These are phyloP conservation scores for Coptotermes formosanus DNA, from an alignment of 1,140 invertebrate species.

Conservation along the genomic window DNA sequence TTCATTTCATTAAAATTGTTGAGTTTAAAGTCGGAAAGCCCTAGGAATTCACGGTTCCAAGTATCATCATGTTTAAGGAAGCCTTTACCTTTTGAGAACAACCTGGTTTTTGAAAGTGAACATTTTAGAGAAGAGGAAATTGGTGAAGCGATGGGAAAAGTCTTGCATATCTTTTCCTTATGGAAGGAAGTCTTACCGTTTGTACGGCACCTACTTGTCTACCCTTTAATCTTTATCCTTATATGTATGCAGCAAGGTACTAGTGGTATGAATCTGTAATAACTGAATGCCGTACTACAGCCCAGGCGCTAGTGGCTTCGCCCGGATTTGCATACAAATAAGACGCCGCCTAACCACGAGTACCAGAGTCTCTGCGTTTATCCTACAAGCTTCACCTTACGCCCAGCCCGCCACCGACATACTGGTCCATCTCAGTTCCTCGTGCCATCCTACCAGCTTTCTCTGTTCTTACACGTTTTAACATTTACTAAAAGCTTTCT, in stretches of 20 bases:
- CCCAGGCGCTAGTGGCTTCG: background rate
- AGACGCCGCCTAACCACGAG: background rate
- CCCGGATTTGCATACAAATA: constrained; percentile 14
- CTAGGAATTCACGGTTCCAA: background rate
- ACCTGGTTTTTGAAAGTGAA: background rate
- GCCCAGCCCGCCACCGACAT: background rate
- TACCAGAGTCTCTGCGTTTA: background rate
- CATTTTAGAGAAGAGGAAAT: background rate
- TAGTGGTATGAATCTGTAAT: constrained; percentile 10
- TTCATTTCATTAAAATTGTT: background rate
- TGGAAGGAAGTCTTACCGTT: background rate
- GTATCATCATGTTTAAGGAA: background rate
- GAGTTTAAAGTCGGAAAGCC: background rate
- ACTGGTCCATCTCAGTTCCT: background rate
- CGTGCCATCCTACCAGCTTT: background rate
- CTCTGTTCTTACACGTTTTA: background rate
- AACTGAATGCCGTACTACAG: background rate
- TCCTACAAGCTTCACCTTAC: background rate
- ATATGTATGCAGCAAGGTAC: constrained; percentile 14
- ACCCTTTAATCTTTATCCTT: constrained; percentile 12
- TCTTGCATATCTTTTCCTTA: background rate
- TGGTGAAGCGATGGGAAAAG: background rate
- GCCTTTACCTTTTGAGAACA: background rate
- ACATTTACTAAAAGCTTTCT: background rate
- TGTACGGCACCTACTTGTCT: background rate